These are phyloP conservation scores for Seira ritae DNA, from an alignment of 2,888 invertebrate genomes.

Conservation along the genomic window DNA sequence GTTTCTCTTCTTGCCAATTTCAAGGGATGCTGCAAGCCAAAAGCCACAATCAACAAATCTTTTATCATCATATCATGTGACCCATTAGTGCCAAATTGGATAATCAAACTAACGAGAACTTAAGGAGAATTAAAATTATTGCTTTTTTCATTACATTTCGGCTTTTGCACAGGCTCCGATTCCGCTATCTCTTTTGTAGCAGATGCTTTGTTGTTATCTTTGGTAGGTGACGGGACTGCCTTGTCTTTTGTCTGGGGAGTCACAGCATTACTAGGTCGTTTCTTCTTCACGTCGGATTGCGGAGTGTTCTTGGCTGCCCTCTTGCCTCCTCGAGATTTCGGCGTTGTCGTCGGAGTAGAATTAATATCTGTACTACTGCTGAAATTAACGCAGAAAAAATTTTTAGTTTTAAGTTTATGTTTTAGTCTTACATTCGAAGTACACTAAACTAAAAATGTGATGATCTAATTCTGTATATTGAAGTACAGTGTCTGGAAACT, in stretches of 20 bases:
- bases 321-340: conserved; percentile 26
- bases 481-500: too few species aligned
- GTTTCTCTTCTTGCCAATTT: conserved; percentile 43
- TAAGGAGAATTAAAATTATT: too few species aligned
- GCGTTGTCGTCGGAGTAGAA: conserved; percentile 15
- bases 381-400: too few species aligned
- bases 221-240: neutral
- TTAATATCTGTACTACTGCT: conserved; percentile 14
- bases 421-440: too few species aligned
- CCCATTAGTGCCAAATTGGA: too few species aligned
- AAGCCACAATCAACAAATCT: too few species aligned
- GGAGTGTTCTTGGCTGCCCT: conserved; percentile 41
- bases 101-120: too few species aligned
- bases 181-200: conserved; percentile 23
- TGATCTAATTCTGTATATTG: too few species aligned
- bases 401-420: too few species aligned
- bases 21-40: conserved; percentile 25
- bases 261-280: neutral
- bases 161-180: conserved; percentile 18
- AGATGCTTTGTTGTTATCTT: conserved; percentile 31
- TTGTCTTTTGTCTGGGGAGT: neutral
- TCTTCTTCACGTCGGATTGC: conserved; percentile 36
- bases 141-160: neutral
- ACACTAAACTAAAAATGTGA: too few species aligned
- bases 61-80: too few species aligned